Percentiles rank a stretch among this genome's conserved stretches.
Evolutionary conservation across 1,140 invertebrate species (phyloP).

Genomic region (Capitella teleta): DNA sequence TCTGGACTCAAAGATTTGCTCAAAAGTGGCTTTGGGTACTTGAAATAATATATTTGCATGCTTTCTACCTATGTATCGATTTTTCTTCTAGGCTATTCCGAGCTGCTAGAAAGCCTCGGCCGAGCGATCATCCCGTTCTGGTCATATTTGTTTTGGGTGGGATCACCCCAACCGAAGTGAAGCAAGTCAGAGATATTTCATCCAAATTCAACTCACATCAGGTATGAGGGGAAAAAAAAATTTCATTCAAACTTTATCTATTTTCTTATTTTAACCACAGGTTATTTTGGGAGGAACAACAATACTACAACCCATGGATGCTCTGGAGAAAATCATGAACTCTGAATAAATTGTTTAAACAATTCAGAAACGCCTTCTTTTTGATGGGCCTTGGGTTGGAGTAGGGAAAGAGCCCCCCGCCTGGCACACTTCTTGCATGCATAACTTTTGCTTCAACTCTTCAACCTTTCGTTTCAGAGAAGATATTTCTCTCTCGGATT

Average conservation of each 20-base stretch:
- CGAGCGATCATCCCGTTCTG: constrained; percentile 24
- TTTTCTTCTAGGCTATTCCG: constrained; percentile 21
- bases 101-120: constrained; percentile 22
- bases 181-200: constrained; percentile 19
- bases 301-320: too few relatives aligned
- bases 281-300: too few relatives aligned
- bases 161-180: constrained; percentile 23
- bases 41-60: not conserved
- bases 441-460: not conserved
- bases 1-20: constrained; percentile 38
- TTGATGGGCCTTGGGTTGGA: too few relatives aligned
- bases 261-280: too few relatives aligned
- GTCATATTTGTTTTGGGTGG: constrained; percentile 29
- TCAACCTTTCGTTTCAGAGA: constrained; percentile 1
- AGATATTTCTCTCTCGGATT: constrained; percentile 1
- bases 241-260: too few relatives aligned
- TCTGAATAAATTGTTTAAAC: too few relatives aligned
- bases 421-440: too few relatives aligned
- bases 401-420: too few relatives aligned
- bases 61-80: not conserved
- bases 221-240: too few relatives aligned
- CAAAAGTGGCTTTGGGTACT: constrained; percentile 43
- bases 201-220: too few relatives aligned
- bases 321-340: too few relatives aligned
- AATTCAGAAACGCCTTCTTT: too few relatives aligned